Evolutionary conservation across 1,140 invertebrate genomes (phyloP).

Genomic region (Philotrypesis tridentata): DNA sequence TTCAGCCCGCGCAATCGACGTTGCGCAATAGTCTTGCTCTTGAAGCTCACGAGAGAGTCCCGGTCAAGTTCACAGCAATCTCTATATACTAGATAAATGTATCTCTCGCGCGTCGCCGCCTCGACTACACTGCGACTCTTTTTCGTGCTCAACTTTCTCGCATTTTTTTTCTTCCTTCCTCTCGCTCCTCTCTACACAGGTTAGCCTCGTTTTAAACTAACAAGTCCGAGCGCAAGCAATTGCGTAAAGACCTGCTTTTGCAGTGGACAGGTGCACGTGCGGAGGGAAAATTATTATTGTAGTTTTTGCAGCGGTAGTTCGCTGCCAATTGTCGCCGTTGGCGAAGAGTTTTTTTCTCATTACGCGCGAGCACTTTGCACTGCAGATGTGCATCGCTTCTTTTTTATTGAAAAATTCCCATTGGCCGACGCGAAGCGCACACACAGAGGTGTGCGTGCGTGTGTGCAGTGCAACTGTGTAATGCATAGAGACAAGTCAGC

Average conservation of each 20-base stretch:
- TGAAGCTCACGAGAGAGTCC: conserved; percentile 6
- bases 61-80: conserved; percentile 43
- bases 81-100: conserved; percentile 31
- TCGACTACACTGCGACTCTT: not conserved
- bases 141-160: not conserved
- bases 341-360: no score
- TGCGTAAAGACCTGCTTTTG: no score
- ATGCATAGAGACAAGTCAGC: no score
- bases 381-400: not conserved
- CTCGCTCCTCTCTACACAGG: no score
- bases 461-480: no score
- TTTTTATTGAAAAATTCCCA: not conserved
- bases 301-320: no score
- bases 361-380: not conserved
- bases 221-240: no score
- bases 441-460: not conserved
- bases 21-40: conserved; percentile 39
- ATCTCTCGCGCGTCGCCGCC: not conserved
- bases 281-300: not conserved
- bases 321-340: no score
- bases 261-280: not conserved
- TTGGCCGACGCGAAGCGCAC: not conserved
- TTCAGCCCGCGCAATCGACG: conserved; percentile 18
- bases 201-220: no score
- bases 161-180: not conserved